A percentile compares a stretch with the other conserved stretches of the same genome.
These are phyloP conservation scores for Sebastes dallii DNA, from an alignment of 2,797 vertebrate species.

Conservation along the genomic window DNA sequence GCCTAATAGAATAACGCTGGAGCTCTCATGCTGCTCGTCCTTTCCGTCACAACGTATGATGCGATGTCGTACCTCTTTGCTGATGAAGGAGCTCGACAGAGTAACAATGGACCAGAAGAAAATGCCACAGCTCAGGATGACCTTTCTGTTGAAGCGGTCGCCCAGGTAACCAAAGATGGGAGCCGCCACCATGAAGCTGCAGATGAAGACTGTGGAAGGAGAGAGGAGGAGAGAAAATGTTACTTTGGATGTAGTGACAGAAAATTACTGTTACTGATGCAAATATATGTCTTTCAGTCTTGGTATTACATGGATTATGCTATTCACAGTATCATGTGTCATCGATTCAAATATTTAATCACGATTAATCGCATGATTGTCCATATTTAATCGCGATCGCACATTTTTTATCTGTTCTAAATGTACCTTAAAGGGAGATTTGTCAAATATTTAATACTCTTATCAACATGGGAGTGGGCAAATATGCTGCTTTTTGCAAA, in stretches of 20 bases:
- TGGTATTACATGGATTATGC: no score
- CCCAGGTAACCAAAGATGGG: constrained; percentile 94
- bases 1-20: constrained; percentile 14
- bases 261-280: background rate
- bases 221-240: constrained; percentile 6
- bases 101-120: constrained; percentile 89
- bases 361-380: no score
- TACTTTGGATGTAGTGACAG: constrained; percentile 2
- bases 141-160: constrained; percentile 91
- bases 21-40: background rate
- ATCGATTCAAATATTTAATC: no score
- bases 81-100: constrained; percentile 89
- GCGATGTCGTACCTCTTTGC: constrained; percentile 67
- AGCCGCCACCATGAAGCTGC: constrained; percentile 92
- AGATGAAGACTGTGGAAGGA: constrained; percentile 86
- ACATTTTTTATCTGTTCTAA: no score
- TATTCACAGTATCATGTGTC: background rate
- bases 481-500: no score
- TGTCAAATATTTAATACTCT: no score
- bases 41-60: background rate
- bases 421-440: no score
- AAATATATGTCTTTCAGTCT: background rate
- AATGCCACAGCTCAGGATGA: constrained; percentile 88
- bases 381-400: no score
- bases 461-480: no score